Base-by-base conservation (phyloP, 1,140 invertebrate species). In the Doryteuthis pealeii region DNA sequence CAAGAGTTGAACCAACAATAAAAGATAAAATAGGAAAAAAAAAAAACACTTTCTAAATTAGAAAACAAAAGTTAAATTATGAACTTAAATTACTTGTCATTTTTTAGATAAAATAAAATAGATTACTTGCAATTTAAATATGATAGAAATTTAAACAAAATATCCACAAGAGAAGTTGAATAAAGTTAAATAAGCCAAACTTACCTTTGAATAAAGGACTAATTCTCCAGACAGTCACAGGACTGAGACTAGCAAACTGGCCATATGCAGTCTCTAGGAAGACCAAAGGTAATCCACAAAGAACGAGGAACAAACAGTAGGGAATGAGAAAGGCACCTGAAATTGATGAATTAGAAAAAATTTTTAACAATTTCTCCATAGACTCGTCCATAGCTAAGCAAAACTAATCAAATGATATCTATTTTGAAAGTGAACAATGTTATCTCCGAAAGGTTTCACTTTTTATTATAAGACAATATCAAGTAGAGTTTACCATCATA, bases 271-370 rank as follows among this genome's bases (percentile, higher is more conserved):
- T 69, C 76, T 83, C 82, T 70, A 83, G 40, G 70, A 77, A 82
- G 31, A 83, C 76, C 15, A 83, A 66, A 6, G 82, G 82, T n/a
- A 83, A 74, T 31, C 82, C 82, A 40, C 77, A 75, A 66, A 82
- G 62, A 15, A 83, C 43, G 54, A 83, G 66, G 70, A 81, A 80
- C 14, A 80, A 70, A 49, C 76, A 68, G 66, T 81, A 83, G 15
- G 81, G 82, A 43, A 83, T 77, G 15, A 83, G 70, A 75, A 83
- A 83, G n/a, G 79, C 82, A 74, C 82, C 81, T 83, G 71, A 26
- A 77, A 69, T n/a, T 10, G 30, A 40, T 28, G 66, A 68, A 30
- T 66, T 8, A 70, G 18, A 62, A 22, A 62, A 62, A 22, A 49
- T 12, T 22, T 15, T 49, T 49, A 49, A 22, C 12, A 12, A 49